Percentiles rank a stretch among this genome's conserved stretches.
phyloP scores from a whole-genome alignment of 2,888 invertebrate genomes.

The Sepioteuthis lessoniana region DNA sequence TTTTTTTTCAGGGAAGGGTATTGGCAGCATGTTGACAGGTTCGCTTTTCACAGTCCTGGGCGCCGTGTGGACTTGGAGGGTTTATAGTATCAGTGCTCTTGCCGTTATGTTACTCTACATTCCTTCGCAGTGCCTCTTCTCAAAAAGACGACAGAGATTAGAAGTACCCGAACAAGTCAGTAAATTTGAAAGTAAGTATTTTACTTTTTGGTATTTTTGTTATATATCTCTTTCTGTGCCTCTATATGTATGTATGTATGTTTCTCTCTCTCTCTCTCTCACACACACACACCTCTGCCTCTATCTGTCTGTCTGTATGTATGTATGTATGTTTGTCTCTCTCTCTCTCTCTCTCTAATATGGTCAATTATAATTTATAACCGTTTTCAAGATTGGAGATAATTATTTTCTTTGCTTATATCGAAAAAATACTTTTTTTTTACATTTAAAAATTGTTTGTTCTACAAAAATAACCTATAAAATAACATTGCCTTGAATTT shows the following conservation, averaged over 20 bases:
- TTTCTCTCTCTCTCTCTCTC: too few relatives aligned
- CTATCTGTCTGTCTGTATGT: not conserved
- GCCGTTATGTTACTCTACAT: slow-evolving; percentile 57
- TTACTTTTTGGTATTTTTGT: not conserved
- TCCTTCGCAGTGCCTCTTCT: slow-evolving; percentile 40
- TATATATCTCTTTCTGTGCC: not conserved
- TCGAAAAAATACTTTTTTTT: too few relatives aligned
- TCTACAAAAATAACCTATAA: too few relatives aligned
- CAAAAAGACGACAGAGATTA: slow-evolving; percentile 16
- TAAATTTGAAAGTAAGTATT: slow-evolving; percentile 48
- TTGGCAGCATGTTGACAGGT: slow-evolving; percentile 69
- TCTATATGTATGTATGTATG: not conserved
- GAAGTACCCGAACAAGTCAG: slow-evolving; percentile 44
- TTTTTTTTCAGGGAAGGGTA: slow-evolving; percentile 66
- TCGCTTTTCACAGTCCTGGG: slow-evolving; percentile 64
- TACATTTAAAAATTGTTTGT: too few relatives aligned
- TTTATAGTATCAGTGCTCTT: slow-evolving; percentile 61
- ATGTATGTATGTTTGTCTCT: not conserved
- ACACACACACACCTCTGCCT: too few relatives aligned
- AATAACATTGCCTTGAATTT: too few relatives aligned
- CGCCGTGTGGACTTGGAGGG: slow-evolving; percentile 64
- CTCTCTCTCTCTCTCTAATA: not conserved
- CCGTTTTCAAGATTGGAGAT: too few relatives aligned
- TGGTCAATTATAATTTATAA: too few relatives aligned
- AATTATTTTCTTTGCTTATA: too few relatives aligned